Conservation (phyloP, 2,113 vertebrate species). For the Prionailurus bengalensis region DNA sequence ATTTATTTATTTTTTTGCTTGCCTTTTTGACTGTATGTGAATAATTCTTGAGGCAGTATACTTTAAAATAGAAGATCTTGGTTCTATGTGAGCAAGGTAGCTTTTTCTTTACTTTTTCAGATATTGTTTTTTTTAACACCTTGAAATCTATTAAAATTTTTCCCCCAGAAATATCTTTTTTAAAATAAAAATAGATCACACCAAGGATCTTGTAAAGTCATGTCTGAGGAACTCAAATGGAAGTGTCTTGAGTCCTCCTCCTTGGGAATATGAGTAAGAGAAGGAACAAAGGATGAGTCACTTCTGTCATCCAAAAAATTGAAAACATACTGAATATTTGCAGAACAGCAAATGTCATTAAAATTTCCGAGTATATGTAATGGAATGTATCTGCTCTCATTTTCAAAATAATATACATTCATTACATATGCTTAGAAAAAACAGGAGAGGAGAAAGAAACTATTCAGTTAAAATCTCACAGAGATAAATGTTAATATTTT, state of each 20-base stretch:
- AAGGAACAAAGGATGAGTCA: slow-evolving; percentile 56
- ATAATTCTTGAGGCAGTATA: background rate
- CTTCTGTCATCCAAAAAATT: background rate
- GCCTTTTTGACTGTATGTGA: background rate
- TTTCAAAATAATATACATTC: slow-evolving; percentile 10
- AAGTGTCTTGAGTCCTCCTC: background rate
- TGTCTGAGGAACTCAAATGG: slow-evolving; percentile 47
- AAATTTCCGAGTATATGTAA: background rate
- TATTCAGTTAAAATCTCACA: background rate
- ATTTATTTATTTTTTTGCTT: background rate
- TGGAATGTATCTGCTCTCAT: background rate
- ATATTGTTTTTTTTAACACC: background rate
- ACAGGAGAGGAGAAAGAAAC: background rate
- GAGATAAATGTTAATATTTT: background rate
- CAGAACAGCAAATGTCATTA: slow-evolving; percentile 41
- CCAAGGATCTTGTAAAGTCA: slow-evolving; percentile 36
- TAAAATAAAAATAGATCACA: slow-evolving; percentile 45
- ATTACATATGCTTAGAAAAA: slow-evolving; percentile 27
- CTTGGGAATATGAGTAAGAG: slow-evolving; percentile 60
- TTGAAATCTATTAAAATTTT: background rate
- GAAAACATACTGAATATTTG: slow-evolving; percentile 9
- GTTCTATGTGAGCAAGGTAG: background rate
- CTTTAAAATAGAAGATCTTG: slow-evolving; percentile 29
- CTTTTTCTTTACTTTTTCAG: background rate
- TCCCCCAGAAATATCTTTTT: background rate